A percentile compares a stretch with the other conserved stretches of the same genome.
Evolutionary conservation across 2,797 vertebrate genomes (phyloP).

Genomic region (Myioborus miniatus): DNA sequence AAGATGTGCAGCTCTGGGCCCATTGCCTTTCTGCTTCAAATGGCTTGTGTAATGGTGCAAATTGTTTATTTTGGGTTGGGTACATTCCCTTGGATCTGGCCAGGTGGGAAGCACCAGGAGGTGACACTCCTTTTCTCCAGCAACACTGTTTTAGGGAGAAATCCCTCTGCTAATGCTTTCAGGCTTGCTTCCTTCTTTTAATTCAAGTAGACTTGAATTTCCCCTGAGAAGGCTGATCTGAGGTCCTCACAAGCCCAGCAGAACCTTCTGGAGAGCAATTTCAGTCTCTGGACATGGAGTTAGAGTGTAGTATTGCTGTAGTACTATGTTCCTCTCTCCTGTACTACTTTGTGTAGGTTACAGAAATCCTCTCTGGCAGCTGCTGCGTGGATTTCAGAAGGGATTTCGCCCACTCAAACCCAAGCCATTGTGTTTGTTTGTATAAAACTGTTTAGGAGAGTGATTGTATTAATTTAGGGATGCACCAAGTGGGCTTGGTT

Average conservation of each 20-base stretch:
- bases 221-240: background rate
- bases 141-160: background rate
- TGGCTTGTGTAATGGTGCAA: background rate
- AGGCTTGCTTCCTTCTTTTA: background rate
- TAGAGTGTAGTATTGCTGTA: background rate
- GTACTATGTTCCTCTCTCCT: background rate
- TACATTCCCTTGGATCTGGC: accelerated
- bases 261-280: background rate
- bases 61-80: background rate
- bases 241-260: background rate
- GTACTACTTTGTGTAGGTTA: accelerated
- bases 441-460: background rate
- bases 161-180: background rate
- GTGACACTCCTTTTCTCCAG: background rate
- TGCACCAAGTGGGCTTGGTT: background rate
- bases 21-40: background rate
- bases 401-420: background rate
- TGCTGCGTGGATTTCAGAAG: accelerated
- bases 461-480: background rate
- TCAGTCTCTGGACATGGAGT: background rate
- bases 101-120: background rate
- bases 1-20: background rate
- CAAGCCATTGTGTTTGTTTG: background rate
- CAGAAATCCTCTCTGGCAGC: background rate
- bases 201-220: background rate